Base-by-base conservation (phyloP, 2,113 vertebrate species). In the Triplophysa dalaica region DNA sequence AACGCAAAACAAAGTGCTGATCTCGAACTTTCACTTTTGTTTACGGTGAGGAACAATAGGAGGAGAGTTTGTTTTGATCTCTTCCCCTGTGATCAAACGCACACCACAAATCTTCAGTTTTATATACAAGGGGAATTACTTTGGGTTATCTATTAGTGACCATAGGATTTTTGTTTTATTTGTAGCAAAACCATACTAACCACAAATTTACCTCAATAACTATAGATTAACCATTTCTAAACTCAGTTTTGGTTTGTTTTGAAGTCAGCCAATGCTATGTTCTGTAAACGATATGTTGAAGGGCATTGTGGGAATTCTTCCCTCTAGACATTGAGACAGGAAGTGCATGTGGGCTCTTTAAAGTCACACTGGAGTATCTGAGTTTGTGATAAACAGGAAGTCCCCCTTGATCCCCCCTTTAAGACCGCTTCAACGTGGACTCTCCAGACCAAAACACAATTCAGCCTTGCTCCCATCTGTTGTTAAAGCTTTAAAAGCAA, bases 301-400 rank as follows among this genome's bases (percentile, higher is more conserved):
- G 14, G 13, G 21, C 17, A 43, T 8, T 11, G 0, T 19, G 58
- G 29, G 72, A 73, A 45, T 75, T 75, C 56, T 62, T 61, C 72
- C 56, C n/a, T 43, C 12, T 12, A 45, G 33, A 75, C 21, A 8
- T 61, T 14, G 26, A 75, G 21, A 74, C 70, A 43, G 56, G 58
- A 75, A 75, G 58, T 17, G 21, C 14, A 45, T 45, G 21, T 60
- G 11, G 16, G 19, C 70, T 75, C 38, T 14, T 75, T 75, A 17
- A 62, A 62, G 17, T 45, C 56, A 19, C 1, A 17, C 58, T 62
- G 38, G 21, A 48, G 38, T 22, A 21, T 16, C 26, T 48, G 1
- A 63, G 60, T n/a, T 61, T 43, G 24, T 61, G 54, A 61, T 63
- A 33, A 74, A 74, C 72, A 75, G 72, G 72, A 75, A 63, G 72